phyloP scores from a whole-genome alignment of 2,888 invertebrate species.

The Petrophora chlorosata region DNA sequence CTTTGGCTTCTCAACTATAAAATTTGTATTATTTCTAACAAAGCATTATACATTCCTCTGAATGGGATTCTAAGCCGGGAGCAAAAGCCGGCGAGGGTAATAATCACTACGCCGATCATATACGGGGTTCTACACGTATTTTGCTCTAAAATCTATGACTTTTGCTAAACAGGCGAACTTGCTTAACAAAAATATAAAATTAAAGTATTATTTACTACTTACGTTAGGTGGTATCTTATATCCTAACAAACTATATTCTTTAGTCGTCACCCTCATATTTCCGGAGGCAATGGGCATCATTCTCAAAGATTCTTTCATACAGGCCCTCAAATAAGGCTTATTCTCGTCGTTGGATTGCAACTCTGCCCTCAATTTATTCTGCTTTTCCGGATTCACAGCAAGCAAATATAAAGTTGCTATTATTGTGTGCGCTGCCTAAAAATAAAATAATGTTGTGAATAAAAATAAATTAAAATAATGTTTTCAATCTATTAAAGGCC shows the following conservation, averaged over 20 bases:
- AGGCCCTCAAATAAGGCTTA: constrained; percentile 86
- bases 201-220: constrained; percentile 36
- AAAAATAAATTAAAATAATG: constrained; percentile 8
- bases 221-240: constrained; percentile 85
- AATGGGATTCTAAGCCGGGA: too few species aligned
- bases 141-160: too few species aligned
- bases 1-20: too few species aligned
- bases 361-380: constrained; percentile 85
- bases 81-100: too few species aligned
- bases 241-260: constrained; percentile 84
- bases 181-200: too few species aligned
- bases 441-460: constrained; percentile 5
- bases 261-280: constrained; percentile 76
- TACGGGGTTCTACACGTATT: too few species aligned
- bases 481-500: neutral
- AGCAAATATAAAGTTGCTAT: constrained; percentile 84
- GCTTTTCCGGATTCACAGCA: constrained; percentile 85
- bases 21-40: too few species aligned
- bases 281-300: constrained; percentile 85
- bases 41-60: too few species aligned
- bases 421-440: constrained; percentile 82
- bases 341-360: constrained; percentile 51
- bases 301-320: constrained; percentile 88
- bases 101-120: too few species aligned
- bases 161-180: too few species aligned